Base-by-base conservation (phyloP, 2,888 invertebrate species). In the Megaustenia siamemsis region DNA sequence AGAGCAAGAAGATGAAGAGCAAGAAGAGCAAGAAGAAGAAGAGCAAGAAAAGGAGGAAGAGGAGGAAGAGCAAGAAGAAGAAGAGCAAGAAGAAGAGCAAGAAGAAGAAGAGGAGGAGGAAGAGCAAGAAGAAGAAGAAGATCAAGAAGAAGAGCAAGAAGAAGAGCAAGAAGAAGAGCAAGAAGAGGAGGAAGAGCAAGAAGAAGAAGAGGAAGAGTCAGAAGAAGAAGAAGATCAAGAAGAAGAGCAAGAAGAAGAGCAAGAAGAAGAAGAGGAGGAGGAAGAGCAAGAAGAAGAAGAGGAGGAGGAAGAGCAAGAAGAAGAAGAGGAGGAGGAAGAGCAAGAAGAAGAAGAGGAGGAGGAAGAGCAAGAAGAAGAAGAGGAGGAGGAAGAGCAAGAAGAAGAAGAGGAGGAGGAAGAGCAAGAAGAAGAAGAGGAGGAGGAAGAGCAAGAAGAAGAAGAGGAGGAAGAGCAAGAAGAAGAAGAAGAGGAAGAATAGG, bases 281-380 rank as follows among this genome's bases (percentile, higher is more conserved):
- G 45, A n/a, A 28, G 28, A 21, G 28, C n/a, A 12, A 66, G 79
- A 24, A 56, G 56, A 15, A 68, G 80, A 66, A 49, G 66, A 40
- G 45, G 45, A 43, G 40, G 68, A 10, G 66, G 68, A 40, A 66
- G 56, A 15, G n/a, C 24, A 56, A 56, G 56, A 56, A 56, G 38
- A 45, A 56, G 71, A 24, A 28, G 49, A 53, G 69, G 38, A 49
- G 21, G 71, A 32, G 69, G 71, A 43, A 35, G 40, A 38, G 69
- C 38, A 63, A 40, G 56, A 69, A 45, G 43, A 71, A 45, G 53
- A 81, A 69, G 56, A 53, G 28, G 81, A 35, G 24, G 43, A 40
- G 68, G 49, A 32, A 63, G 66, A 80, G 28, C 28, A 28, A 35
- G 49, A 45, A 43, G 43, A 49, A 45, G 49, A n/a, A 32, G 49